Base-by-base conservation (phyloP, 92 coral and sea anemone genomes). In the Parazoanthus atlanticus region DNA sequence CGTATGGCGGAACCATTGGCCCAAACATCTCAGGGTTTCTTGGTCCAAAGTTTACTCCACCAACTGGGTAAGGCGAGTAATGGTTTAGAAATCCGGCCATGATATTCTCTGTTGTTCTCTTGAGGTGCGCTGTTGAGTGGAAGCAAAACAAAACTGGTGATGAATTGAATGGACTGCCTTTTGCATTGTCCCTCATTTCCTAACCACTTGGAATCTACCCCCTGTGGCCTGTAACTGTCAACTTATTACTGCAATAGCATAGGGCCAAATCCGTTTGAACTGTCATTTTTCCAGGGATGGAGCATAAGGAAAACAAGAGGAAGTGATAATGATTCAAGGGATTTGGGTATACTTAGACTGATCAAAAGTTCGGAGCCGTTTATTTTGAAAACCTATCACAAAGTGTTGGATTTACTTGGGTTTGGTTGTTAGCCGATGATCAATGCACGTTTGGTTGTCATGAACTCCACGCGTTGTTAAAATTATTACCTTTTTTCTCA, bases 71-170 rank as follows among this genome's bases (percentile, higher is more conserved):
- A 0, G 96, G 94, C 58, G 98, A 95, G 81, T 95, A 95, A 77
- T 95, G 96, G 90, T 95, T 95, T 69, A 95, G 90, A 79, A 95
- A 95, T 52, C 98, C 96, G 80, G 98, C 98, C 98, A 95, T 95
- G 76, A 92, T 89, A 71, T 19, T 54, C 82, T 81, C 52, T 36
- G 70, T 61, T 75, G 85, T 54, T 46, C 78, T 65, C 87, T 84
- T 84, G 87, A 23, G 78, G 89, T 76, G 74, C 28, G 30, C 89
- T 83, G 71, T 87, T 41, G 77, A 80, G 78, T 31, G 43, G 26
- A 46, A 75, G 76, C 56, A 77, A 80, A 89, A 46, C 74, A 66
- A 89, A 49, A 75, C 71, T 78, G 66, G 46, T 72, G 64, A 74
- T 19, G 78, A 28, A 70, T 46, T 90, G 90, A 73, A 84, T 30